phyloP scores from a whole-genome alignment of 2,888 invertebrate species.

The Lochmaea capreae region DNA sequence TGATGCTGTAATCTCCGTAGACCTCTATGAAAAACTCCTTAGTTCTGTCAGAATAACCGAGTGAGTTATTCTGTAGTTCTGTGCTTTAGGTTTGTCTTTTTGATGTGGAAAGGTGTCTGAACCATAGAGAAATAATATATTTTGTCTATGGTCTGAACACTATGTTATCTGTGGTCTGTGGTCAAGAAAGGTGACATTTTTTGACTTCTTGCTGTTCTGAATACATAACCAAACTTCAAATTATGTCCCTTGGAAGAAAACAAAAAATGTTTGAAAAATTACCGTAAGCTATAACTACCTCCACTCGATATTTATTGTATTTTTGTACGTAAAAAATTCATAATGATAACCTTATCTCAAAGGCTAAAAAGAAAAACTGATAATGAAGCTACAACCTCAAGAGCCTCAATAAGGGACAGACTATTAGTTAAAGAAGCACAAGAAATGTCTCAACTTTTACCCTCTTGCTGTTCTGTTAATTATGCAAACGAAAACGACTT shows the following conservation, averaged over 20 bases:
- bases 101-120: too few relatives aligned
- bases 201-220: neutral
- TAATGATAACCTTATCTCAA: slow-evolving; percentile 80
- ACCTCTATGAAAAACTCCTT: too few relatives aligned
- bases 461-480: slow-evolving; percentile 80
- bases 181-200: neutral
- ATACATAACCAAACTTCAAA: slow-evolving; percentile 28
- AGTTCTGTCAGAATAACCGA: neutral
- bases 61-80: neutral
- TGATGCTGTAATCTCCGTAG: too few relatives aligned
- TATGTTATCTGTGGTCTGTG: too few relatives aligned
- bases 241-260: slow-evolving; percentile 20
- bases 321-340: slow-evolving; percentile 20
- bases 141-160: too few relatives aligned
- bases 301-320: slow-evolving; percentile 10
- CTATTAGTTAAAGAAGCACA: slow-evolving; percentile 83
- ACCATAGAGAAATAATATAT: too few relatives aligned
- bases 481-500: slow-evolving; percentile 88
- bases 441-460: slow-evolving; percentile 89
- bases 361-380: slow-evolving; percentile 74
- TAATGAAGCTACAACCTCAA: slow-evolving; percentile 61
- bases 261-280: slow-evolving; percentile 24
- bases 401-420: slow-evolving; percentile 83
- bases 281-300: slow-evolving; percentile 1
- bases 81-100: neutral